These are phyloP conservation scores for Epistrophe eligans DNA, from an alignment of 2,888 invertebrate species.

Conservation along the genomic window DNA sequence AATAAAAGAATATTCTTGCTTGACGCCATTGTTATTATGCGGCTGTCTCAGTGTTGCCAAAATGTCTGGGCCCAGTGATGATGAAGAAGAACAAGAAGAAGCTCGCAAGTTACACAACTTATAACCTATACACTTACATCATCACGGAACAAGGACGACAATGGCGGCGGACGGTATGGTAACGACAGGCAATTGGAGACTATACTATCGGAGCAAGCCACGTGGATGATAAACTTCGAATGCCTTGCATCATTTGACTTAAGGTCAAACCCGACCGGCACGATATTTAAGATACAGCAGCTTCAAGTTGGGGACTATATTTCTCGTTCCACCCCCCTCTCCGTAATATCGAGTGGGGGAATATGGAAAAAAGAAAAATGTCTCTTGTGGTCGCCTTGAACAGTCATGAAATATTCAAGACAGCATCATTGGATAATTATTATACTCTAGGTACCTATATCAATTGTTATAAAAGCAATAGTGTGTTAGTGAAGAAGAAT, in stretches of 20 bases:
- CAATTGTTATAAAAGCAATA: slow-evolving; percentile 22
- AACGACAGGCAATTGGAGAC: background rate
- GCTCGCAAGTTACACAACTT: slow-evolving; percentile 34
- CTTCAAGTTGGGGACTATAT: slow-evolving; percentile 17
- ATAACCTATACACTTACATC: slow-evolving; percentile 16
- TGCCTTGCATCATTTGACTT: slow-evolving; percentile 42
- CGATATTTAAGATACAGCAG: slow-evolving; percentile 14
- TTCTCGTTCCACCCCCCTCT: background rate
- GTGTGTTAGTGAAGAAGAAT: background rate
- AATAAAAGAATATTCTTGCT: slow-evolving; percentile 58
- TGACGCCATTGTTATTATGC: slow-evolving; percentile 74
- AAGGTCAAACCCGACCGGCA: slow-evolving; percentile 45
- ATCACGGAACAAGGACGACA: background rate
- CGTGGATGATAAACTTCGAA: slow-evolving; percentile 40
- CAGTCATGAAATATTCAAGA: slow-evolving; percentile 34
- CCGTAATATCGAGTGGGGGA: background rate
- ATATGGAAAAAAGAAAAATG: slow-evolving; percentile 1
- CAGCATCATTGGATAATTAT: slow-evolving; percentile 46
- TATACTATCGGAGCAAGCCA: background rate
- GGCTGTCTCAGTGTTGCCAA: slow-evolving; percentile 72
- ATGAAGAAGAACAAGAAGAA: slow-evolving; percentile 57
- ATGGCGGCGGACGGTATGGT: background rate
- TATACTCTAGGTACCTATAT: slow-evolving; percentile 39
- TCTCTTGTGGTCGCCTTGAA: slow-evolving; percentile 9
- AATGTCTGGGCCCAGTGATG: slow-evolving; percentile 72